Evolutionary conservation across 1,140 invertebrate species (phyloP).

Genomic region (Parapsyche elsis): DNA sequence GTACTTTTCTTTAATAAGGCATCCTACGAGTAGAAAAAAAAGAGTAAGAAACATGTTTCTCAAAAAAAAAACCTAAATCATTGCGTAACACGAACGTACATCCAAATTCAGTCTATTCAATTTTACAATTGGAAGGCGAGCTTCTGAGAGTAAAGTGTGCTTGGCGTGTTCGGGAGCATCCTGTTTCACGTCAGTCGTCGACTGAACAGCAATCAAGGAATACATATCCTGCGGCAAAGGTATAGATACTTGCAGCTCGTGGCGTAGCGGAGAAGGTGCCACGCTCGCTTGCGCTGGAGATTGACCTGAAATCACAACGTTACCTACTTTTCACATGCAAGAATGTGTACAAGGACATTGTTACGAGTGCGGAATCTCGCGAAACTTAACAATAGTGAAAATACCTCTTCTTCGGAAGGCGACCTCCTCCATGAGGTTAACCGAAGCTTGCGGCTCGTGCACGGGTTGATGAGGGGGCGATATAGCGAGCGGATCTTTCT

Average conservation of each 20-base stretch:
- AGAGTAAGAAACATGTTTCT: background rate
- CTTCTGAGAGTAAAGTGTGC: constrained; percentile 63
- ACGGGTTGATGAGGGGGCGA: constrained; percentile 67
- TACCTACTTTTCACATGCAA: constrained; percentile 32
- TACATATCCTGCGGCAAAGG: constrained; percentile 68
- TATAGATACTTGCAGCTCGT: constrained; percentile 65
- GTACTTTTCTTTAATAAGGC: constrained; percentile 65
- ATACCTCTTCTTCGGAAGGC: constrained; percentile 47
- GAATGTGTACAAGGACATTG: constrained; percentile 14
- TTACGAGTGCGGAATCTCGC: background rate
- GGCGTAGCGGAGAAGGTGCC: constrained; percentile 66
- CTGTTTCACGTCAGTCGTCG: constrained; percentile 59
- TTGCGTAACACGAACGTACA: constrained; percentile 38
- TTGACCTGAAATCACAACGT: constrained; percentile 60
- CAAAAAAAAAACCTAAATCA: background rate
- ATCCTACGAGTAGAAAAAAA: constrained; percentile 59
- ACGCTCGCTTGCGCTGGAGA: constrained; percentile 70
- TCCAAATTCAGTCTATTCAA: constrained; percentile 55
- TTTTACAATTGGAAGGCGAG: constrained; percentile 58
- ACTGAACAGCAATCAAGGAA: constrained; percentile 57
- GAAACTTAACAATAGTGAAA: background rate
- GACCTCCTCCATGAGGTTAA: constrained; percentile 44
- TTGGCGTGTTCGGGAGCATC: constrained; percentile 52
- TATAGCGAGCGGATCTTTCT: constrained; percentile 68
- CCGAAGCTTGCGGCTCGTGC: constrained; percentile 66